Conservation (phyloP, 2,888 invertebrate species). For the Amblyteles armatorius region DNA sequence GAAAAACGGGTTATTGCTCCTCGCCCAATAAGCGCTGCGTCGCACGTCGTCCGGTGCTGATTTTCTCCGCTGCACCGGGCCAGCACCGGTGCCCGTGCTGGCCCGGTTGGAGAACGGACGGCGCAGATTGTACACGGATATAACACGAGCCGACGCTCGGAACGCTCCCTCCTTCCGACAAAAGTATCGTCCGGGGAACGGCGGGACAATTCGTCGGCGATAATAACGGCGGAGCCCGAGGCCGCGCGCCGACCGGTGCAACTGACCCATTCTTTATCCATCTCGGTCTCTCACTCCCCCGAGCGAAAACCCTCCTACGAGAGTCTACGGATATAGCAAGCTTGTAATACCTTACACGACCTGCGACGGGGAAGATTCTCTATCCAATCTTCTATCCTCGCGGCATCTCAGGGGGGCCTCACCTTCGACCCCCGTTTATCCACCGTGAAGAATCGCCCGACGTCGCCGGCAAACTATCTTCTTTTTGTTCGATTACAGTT, state of each 20-base stretch:
- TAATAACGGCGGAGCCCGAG: constrained; percentile 47
- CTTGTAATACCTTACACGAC: constrained; percentile 17
- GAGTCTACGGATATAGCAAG: neutral
- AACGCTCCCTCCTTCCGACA: constrained; percentile 10
- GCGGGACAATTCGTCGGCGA: constrained; percentile 55
- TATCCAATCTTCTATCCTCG: constrained; percentile 33
- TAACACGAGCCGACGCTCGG: neutral
- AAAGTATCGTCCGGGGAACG: constrained; percentile 53
- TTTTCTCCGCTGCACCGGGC: neutral
- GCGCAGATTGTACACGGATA: constrained; percentile 28
- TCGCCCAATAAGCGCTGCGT: constrained; percentile 60
- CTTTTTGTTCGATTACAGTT: too few species aligned
- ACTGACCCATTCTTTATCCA: constrained; percentile 47
- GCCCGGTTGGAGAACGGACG: neutral
- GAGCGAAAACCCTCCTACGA: neutral
- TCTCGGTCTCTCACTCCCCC: neutral
- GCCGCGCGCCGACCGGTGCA: constrained; percentile 10
- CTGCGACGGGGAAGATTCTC: constrained; percentile 14
- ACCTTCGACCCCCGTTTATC: neutral
- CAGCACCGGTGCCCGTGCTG: neutral
- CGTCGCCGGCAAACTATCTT: neutral
- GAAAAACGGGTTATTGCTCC: constrained; percentile 67
- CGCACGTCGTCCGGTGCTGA: constrained; percentile 35
- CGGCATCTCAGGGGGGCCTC: neutral
- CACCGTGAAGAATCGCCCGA: neutral